Base-by-base conservation (phyloP, 2,888 invertebrate genomes). In the Malacosoma neustria region DNA sequence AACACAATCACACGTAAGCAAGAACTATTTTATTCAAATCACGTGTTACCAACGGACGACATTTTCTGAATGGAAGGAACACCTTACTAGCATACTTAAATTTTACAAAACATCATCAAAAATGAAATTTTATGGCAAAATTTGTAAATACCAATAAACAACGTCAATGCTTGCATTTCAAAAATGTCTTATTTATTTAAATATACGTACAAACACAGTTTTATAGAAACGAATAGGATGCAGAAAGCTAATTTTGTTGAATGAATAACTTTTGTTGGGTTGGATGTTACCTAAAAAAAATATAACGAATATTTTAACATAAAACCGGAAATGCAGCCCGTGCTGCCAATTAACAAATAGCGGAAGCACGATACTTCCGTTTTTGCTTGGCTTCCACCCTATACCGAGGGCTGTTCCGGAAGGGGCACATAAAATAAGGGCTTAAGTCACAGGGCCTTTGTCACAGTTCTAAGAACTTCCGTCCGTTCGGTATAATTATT, bases 361-460 rank as follows among this genome's bases (percentile, higher is more conserved):
- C 72, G 66, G 67, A 68, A 76, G 82, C 63, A 75, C 76, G 76
- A 64, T 74, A 81, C 81, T 84, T 85, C 85, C 85, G 84, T 72
- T 81, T 80, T 79, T 57, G 68, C 64, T 52, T 57, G 70, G 61
- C 61, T 70, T 65, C 60, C 70, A 76, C 80, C 81, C 81, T 61
- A 57, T 49, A 49, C 45, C 48, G 58, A 71, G 79, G 81, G 80
- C 60, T 77, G 81, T 66, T 77, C 74, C 79, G 80, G 80, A 79
- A 75, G 69, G 74, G 70, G 72, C 73, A 64, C 68, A 72, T 73
- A 70, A 72, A 72, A 72, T 76, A 79, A 72, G 61, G 58, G 65
- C 63, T 72, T 65, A 62, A 70, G 71, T 80, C 77, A 75, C 74
- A 52, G 56, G 53, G 49, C 64, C 59, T 67, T 75, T 74, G 72